Conservation (phyloP, 2,113 vertebrate species). For the Leucosticte australis region DNA sequence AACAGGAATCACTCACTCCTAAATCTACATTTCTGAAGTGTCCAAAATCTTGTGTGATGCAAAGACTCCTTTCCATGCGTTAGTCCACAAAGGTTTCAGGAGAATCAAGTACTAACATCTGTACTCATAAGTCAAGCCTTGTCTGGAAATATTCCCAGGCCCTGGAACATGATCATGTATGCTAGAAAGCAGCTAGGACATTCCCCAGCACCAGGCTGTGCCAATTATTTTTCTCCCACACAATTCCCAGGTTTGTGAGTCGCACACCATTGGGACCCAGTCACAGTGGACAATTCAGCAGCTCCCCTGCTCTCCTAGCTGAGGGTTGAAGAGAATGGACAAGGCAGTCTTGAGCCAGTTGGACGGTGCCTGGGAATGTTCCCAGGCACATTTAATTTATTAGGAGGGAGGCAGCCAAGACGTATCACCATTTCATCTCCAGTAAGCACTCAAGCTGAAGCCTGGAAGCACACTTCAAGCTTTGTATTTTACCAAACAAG, state of each 20-base stretch:
- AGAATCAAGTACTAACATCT: not conserved
- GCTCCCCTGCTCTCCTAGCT: not conserved
- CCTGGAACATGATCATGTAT: not conserved
- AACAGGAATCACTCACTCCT: not conserved
- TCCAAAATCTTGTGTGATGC: not conserved
- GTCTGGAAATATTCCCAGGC: not conserved
- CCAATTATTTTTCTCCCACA: not conserved
- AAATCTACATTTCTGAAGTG: not conserved
- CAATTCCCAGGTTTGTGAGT: not conserved
- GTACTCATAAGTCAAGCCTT: not conserved
- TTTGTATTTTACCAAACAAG: not conserved
- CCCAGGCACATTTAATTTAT: not conserved
- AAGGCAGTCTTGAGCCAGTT: not conserved
- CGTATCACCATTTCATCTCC: not conserved
- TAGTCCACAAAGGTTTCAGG: not conserved
- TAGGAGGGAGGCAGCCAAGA: not conserved
- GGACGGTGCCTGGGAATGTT: not conserved
- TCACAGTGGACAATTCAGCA: not conserved
- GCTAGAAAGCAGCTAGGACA: not conserved
- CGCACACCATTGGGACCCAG: accelerated
- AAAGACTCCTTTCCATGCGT: not conserved
- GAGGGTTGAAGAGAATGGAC: not conserved
- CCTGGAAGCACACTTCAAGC: not conserved
- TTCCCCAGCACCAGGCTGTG: not conserved
- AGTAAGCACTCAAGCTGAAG: not conserved